Percentiles rank a stretch among this genome's conserved stretches.
Evolutionary conservation across 2,888 invertebrate species (phyloP).

Genomic region (Hirtodrosophila cameraria): DNA sequence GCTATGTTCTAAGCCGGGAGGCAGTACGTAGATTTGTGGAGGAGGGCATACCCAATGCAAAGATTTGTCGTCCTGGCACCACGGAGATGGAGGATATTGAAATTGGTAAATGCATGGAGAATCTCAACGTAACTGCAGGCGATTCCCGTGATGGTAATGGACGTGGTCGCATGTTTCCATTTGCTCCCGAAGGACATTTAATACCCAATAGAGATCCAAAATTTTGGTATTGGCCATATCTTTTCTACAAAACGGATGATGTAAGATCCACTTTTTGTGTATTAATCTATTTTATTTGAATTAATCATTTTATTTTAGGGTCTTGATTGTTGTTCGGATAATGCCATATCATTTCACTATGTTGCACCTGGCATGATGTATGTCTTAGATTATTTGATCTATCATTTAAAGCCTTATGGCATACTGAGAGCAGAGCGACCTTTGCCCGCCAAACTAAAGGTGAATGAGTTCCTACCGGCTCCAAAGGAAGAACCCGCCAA

Average conservation of each 20-base stretch:
- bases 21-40: slow-evolving; percentile 90
- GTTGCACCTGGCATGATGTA: slow-evolving; percentile 48
- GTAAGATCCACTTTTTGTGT: too few species aligned
- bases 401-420: slow-evolving; percentile 48
- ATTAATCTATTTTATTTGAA: too few species aligned
- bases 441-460: neutral
- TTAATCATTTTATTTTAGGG: slow-evolving; percentile 26
- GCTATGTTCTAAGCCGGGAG: slow-evolving; percentile 95
- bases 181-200: too few species aligned
- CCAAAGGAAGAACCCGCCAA: neutral
- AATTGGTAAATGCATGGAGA: slow-evolving; percentile 90
- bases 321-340: slow-evolving; percentile 58
- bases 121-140: slow-evolving; percentile 92
- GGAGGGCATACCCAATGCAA: slow-evolving; percentile 77
- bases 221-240: too few species aligned
- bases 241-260: too few species aligned
- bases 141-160: slow-evolving; percentile 94
- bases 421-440: slow-evolving; percentile 17
- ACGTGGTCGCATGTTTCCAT: slow-evolving; percentile 95
- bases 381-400: slow-evolving; percentile 52
- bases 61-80: slow-evolving; percentile 81
- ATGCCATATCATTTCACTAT: slow-evolving; percentile 54
- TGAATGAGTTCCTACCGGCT: neutral
- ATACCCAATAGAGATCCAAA: too few species aligned
- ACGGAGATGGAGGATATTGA: slow-evolving; percentile 72